Evolutionary conservation across 30 jellyfish, hydroid and myxozoan species (phyloP).

Genomic region (Turritopsis dohrnii): DNA sequence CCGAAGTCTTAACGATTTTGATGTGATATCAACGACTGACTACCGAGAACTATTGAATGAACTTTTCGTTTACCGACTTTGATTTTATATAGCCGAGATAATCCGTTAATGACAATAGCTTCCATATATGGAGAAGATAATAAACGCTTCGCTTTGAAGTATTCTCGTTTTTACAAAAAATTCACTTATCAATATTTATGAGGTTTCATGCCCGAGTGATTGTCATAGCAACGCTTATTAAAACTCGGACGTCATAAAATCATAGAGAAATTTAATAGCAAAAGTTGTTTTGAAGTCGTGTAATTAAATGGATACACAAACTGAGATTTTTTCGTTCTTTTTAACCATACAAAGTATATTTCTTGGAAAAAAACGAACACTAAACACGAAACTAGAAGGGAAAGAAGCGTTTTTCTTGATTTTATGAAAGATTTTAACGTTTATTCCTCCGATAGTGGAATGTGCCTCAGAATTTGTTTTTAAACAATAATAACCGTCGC

Average conservation of each 20-base stretch:
- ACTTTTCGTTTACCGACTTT: constrained; percentile 16
- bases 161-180: neutral
- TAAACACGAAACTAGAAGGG: neutral
- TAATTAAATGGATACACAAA: neutral
- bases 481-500: neutral
- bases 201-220: constrained; percentile 23
- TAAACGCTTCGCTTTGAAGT: constrained; percentile 9
- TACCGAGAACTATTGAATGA: constrained; percentile 1
- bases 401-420: neutral
- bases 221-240: neutral
- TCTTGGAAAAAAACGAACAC: neutral
- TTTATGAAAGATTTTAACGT: neutral
- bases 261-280: neutral
- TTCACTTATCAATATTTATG: constrained; percentile 12
- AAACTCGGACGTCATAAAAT: neutral
- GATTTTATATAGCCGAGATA: neutral
- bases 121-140: constrained; percentile 12
- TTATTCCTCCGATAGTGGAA: neutral
- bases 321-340: neutral
- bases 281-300: neutral
- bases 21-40: neutral
- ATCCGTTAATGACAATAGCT: constrained; percentile 5
- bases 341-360: neutral
- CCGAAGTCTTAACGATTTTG: constrained; percentile 6
- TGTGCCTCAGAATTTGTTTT: constrained; percentile 10